Conservation (phyloP, 2,888 invertebrate genomes). For the Trachelus troglodyta region DNA sequence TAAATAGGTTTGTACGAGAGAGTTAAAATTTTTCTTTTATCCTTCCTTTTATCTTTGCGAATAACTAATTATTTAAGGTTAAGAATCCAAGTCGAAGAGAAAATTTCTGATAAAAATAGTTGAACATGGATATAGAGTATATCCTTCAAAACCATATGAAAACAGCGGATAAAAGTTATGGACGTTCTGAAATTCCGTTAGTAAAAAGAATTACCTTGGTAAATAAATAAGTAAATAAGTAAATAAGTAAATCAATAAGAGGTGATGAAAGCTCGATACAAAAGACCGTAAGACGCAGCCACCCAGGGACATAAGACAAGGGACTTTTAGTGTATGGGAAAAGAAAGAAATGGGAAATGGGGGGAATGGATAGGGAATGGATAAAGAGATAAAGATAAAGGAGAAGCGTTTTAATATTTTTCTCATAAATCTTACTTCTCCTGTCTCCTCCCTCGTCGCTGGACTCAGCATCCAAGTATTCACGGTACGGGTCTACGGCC, state of each 20-base stretch:
- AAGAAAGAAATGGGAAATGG: neutral
- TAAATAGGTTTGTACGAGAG: neutral
- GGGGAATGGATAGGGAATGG: neutral
- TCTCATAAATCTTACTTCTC: constrained; percentile 50
- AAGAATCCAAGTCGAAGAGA: neutral
- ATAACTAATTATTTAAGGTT: neutral
- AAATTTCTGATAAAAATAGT: neutral
- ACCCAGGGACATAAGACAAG: neutral
- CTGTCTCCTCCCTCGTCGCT: constrained; percentile 49
- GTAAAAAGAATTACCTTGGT: neutral
- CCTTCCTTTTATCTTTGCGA: neutral
- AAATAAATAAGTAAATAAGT: neutral
- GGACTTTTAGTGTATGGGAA: neutral
- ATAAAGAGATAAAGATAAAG: constrained; percentile 4
- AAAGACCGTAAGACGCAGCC: neutral
- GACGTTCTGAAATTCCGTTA: neutral
- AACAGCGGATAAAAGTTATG: neutral
- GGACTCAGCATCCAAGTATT: constrained; percentile 61
- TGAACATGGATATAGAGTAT: neutral
- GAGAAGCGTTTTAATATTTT: constrained; percentile 48
- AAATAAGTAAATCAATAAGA: neutral
- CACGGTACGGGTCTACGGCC: constrained; percentile 49
- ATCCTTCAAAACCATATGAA: neutral
- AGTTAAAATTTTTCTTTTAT: neutral
- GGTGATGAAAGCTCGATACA: neutral